Evolutionary conservation across 2,797 vertebrate genomes (phyloP), one percentile per base, ranked within the genome.

Genomic region (Enteromius thamalakanensis): DNA sequence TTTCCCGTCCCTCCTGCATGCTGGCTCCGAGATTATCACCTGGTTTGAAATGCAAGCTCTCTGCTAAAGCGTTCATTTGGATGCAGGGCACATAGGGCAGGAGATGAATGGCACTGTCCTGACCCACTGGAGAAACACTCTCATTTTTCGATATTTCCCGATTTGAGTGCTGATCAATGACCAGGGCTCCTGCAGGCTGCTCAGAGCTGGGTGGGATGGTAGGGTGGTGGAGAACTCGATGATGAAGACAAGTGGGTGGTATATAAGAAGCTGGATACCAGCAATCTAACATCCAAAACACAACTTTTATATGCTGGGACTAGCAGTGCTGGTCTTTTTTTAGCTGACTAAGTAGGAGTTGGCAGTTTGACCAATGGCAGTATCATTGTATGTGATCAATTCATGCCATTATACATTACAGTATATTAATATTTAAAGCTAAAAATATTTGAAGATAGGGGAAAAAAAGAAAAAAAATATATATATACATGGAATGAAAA

Each of bases 31-130:
- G 87, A 88, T 88, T 88, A 88, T 88, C 80, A 86, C 84, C 74
- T 29, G 80, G 84, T 84, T 81, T 79, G 71, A 86, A 87, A 88
- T 86, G 84, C 74, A 37, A 86, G 82, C 53, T 64, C 45, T 80
- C 51, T 87, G 79, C 81, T 86, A 86, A 91, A 89, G 80, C 78
- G 80, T 83, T 45, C 85, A 90, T 93, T 91, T 84, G 32, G 15
- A 93, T 93, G 90, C 90, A 87, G 84, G 86, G 78, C 89, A 89
- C 88, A 89, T 76, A 82, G 69, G 37, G 69, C 84, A 60, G 84
- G 87, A 91, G 90, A 92, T 92, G 88, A 91, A 92, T 92, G 85
- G 86, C 86, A 87, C 86, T 89, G 89, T 92, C 86, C 87, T 88
- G 87, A 83, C 87, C 88, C 80, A 87, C 89, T 89, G 87, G 88